These are phyloP conservation scores for Lamprologus speciosus DNA, from an alignment of 2,113 vertebrate species.

Conservation along the genomic window DNA sequence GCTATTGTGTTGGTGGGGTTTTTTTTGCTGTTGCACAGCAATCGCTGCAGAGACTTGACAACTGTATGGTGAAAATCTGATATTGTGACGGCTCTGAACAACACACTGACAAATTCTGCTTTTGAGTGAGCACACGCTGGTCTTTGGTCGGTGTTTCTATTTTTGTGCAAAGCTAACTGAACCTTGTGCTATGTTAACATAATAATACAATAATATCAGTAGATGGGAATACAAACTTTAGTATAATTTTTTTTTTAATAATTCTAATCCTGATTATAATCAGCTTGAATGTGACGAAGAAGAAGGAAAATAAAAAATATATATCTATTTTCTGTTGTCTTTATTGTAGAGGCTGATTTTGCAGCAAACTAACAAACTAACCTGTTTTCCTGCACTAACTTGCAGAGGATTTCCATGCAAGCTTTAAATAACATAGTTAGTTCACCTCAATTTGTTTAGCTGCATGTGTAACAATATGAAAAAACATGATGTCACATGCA, in stretches of 20 bases:
- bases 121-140: background rate
- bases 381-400: background rate
- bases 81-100: background rate
- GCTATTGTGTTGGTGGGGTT: accelerated
- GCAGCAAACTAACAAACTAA: background rate
- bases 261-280: background rate
- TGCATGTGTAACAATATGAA: background rate
- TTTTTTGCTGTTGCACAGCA: background rate
- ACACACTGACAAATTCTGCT: background rate
- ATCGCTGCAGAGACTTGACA: background rate
- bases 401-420: background rate
- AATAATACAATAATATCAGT: background rate
- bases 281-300: background rate
- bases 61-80: background rate
- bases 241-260: background rate
- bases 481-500: background rate
- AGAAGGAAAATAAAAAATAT: background rate
- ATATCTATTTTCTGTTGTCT: too few relatives aligned
- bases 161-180: background rate
- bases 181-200: background rate
- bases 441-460: background rate
- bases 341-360: background rate
- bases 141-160: background rate
- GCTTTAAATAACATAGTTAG: background rate
- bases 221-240: background rate